phyloP scores from a whole-genome alignment of 2,797 vertebrate species.

The Tachyglossus aculeatus region DNA sequence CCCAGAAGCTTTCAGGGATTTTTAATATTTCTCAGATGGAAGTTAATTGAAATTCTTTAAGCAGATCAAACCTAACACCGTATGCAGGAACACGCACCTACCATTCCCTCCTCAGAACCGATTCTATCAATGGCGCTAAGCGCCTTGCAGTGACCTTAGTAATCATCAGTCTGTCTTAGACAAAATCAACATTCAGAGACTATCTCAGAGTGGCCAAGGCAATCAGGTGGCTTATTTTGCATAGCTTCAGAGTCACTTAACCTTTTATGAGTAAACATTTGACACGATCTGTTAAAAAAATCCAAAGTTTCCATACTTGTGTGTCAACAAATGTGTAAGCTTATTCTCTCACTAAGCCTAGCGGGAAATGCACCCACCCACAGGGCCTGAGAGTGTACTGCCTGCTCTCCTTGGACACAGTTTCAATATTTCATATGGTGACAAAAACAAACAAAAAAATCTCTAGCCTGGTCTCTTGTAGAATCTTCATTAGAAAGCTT shows the following conservation, averaged over 20 bases:
- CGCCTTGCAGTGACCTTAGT: background rate
- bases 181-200: background rate
- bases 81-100: background rate
- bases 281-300: background rate
- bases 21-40: slow-evolving; percentile 41
- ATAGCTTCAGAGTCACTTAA: background rate
- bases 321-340: background rate
- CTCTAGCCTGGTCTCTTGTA: too few relatives aligned
- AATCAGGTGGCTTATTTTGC: background rate
- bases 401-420: too few relatives aligned
- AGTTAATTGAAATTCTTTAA: slow-evolving; percentile 47
- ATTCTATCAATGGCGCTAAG: background rate
- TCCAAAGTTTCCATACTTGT: background rate
- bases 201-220: background rate
- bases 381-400: background rate
- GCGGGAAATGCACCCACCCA: background rate
- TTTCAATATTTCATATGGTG: too few relatives aligned
- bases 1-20: background rate
- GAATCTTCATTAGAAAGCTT: too few relatives aligned
- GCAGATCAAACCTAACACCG: slow-evolving; percentile 35
- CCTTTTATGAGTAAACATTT: background rate
- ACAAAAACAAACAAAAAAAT: too few relatives aligned
- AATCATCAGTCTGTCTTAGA: background rate
- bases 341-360: background rate
- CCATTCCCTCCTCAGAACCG: background rate